phyloP scores from a whole-genome alignment of 2,888 invertebrate genomes.

The Euphydryas editha region DNA sequence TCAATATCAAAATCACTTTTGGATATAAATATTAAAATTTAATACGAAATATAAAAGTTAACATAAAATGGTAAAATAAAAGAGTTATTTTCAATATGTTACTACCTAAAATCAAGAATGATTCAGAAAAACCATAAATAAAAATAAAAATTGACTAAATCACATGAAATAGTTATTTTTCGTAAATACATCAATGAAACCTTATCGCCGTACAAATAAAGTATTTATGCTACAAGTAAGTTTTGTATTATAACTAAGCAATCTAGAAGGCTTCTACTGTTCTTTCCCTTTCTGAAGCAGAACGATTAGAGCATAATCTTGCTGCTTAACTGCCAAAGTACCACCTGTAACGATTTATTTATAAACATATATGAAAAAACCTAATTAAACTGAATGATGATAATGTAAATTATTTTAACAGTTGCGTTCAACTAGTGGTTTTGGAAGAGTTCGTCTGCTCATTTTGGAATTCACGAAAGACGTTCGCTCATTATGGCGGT shows the following conservation, averaged over 20 bases:
- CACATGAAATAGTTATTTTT: not conserved
- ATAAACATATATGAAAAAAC: too few relatives aligned
- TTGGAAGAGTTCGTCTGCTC: slow-evolving; percentile 63
- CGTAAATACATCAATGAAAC: slow-evolving; percentile 61
- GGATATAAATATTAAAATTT: too few relatives aligned
- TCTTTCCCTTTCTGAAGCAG: too few relatives aligned
- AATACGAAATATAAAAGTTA: not conserved
- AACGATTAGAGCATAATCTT: too few relatives aligned
- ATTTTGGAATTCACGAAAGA: slow-evolving; percentile 67
- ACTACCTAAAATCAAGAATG: not conserved
- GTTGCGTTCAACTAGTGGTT: slow-evolving; percentile 66
- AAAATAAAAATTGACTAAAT: not conserved
- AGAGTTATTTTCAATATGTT: not conserved
- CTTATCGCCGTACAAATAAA: slow-evolving; percentile 73
- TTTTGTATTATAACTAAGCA: slow-evolving; percentile 2
- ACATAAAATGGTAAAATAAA: too few relatives aligned
- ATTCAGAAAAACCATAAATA: not conserved
- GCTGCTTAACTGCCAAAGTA: too few relatives aligned
- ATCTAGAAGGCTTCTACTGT: not conserved
- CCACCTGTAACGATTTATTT: too few relatives aligned
- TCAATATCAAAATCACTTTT: too few relatives aligned
- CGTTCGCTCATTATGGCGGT: slow-evolving; percentile 70
- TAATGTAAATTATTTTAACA: slow-evolving; percentile 35
- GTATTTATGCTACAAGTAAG: slow-evolving; percentile 73
- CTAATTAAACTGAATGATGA: too few relatives aligned